Base-by-base conservation (phyloP, 1,140 invertebrate species). In the Caenorhabditis tropicalis region DNA sequence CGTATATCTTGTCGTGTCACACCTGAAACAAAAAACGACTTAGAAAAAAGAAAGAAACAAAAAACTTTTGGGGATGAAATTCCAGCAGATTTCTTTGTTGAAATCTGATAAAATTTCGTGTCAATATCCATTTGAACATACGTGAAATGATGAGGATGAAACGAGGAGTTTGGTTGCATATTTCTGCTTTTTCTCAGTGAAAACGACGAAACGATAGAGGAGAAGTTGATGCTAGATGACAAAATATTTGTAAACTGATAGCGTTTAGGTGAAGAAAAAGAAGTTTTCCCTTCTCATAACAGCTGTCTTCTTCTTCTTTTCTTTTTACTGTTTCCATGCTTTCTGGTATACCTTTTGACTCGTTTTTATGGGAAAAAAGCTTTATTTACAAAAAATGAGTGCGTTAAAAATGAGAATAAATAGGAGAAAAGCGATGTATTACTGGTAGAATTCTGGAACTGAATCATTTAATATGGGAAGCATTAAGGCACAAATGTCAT, bases 161-260 rank as follows among this genome's bases (percentile, higher is more conserved):
- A 74, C 29, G 65, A 74, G 65, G 65, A 74, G 65, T 46, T 74
- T 43, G 36, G 65, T 24, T 74, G 65, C 65, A 74, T 74, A 74
- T 74, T 74, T 29, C 65, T 65, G 10, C 15, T 3, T 5, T 4
- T 5, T 3, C 19, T 27, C 21, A 51, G 15, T n/a, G n/a, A n/a
- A n/a, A n/a, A n/a, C n/a, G n/a, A n/a, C n/a, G n/a, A n/a, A n/a
- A n/a, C n/a, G n/a, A n/a, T n/a, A n/a, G n/a, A n/a, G n/a, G n/a
- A n/a, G n/a, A n/a, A 29, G 24, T 58, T 58, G 31, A 36, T n/a
- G 10, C 29, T 65, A 10, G 15, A 10, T 43, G 65, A 74, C 65
- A 43, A 12, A 74, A 74, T 46, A 31, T 74, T 74, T 74, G 65
- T 43, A 74, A 74, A 74, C 65, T 74, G 65, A 74, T 74, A 74